These are phyloP conservation scores for Oxyura jamaicensis DNA, from an alignment of 2,113 vertebrate genomes.

Conservation along the genomic window DNA sequence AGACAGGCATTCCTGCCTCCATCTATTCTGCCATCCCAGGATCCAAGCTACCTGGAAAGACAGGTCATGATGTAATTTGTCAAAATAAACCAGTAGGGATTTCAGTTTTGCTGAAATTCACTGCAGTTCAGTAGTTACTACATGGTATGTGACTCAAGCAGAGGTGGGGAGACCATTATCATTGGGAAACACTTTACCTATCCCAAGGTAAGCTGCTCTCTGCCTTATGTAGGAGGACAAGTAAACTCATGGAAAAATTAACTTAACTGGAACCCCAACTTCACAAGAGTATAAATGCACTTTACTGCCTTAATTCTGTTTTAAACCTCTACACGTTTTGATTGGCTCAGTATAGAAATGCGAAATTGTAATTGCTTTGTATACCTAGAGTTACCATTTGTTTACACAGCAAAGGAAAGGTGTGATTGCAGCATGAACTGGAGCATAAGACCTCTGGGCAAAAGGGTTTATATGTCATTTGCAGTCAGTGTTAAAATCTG, in stretches of 20 bases:
- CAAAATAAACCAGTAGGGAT: background rate
- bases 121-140: background rate
- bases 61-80: background rate
- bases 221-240: background rate
- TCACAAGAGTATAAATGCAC: background rate
- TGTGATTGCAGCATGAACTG: background rate
- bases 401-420: background rate
- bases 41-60: background rate
- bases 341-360: background rate
- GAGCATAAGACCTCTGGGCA: background rate
- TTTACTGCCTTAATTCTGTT: background rate
- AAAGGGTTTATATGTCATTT: fast-evolving
- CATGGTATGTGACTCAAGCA: background rate
- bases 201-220: background rate
- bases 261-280: background rate
- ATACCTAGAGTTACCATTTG: background rate
- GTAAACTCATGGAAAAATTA: background rate
- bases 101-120: background rate
- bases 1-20: background rate
- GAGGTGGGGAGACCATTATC: background rate
- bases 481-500: background rate
- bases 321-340: background rate
- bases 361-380: background rate
- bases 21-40: background rate
- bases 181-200: background rate